These are phyloP conservation scores for Clivina fossor DNA, from an alignment of 2,888 invertebrate genomes.

Conservation along the genomic window DNA sequence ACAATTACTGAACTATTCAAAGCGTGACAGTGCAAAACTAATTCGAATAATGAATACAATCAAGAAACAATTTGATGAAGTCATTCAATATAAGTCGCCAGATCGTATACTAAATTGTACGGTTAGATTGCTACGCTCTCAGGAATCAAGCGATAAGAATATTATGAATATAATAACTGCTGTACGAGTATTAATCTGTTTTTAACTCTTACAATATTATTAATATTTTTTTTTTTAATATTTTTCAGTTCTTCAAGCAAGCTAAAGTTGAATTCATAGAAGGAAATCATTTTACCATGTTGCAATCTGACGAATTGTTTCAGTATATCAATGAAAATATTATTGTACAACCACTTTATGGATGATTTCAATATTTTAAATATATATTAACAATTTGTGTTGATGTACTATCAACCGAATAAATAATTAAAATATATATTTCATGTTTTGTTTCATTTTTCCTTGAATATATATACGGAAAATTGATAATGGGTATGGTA, in stretches of 20 bases:
- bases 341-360: background rate
- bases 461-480: no score
- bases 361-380: no score
- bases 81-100: constrained; percentile 2
- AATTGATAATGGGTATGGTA: no score
- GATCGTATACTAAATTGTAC: background rate
- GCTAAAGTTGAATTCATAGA: background rate
- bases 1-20: background rate
- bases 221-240: background rate
- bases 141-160: constrained; percentile 1
- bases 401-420: no score
- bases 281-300: background rate
- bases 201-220: background rate
- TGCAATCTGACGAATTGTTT: background rate
- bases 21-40: background rate
- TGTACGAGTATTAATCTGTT: no score
- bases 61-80: background rate
- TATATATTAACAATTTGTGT: no score
- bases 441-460: no score
- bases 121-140: background rate
- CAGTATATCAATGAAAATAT: background rate
- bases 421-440: no score
- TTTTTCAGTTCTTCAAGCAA: background rate
- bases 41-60: background rate
- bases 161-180: constrained; percentile 1